Base-by-base conservation (phyloP, 2,888 invertebrate genomes). In the Tigriopus californicus region DNA sequence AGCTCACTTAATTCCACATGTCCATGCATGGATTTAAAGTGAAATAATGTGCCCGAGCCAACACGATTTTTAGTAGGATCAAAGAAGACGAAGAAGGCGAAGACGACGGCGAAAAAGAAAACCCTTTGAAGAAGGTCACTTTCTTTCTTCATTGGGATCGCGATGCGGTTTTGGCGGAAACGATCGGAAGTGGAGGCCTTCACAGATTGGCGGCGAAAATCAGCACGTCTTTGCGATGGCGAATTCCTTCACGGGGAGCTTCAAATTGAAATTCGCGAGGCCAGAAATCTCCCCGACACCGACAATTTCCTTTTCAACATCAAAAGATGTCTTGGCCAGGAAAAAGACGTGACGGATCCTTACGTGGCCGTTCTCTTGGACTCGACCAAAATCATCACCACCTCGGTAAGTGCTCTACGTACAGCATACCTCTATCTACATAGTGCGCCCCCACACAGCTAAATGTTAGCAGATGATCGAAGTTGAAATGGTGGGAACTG, bases 311-410 rank as follows among this genome's bases (percentile, higher is more conserved):
- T 63, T 46, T 56, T 63, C 22, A 63, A 54, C 22, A 54, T 63
- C 22, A 63, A 61, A 58, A 62, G 41, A 15, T 54, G 54, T 40
- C 41, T 54, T 54, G 54, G 54, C 1, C 54, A 54, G 6, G 54
- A 63, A 60, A 63, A 63, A 57, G 63, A 63, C 49, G 63, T 63
- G 41, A 62, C 61, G 11, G 63, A 63, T 33, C 63, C 63, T 4
- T 63, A 61, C 51, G 62, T 62, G 20, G 62, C 62, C n/a, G 62
- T 63, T 20, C 49, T 41, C 46, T 46, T 63, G 1, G 61, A 62
- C 54, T n/a, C 10, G n/a, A 54, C 54, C 18, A 33, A 41, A 4
- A 54, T 54, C 15, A 54, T 54, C 15, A 41, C 54, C n/a, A 54
- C 54, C 15, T 54, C 54, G 40, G 54, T 54, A 41, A 54, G 54